Evolutionary conservation across 1,140 invertebrate species (phyloP), one percentile per base, ranked within the genome.

Genomic region (Apocrypta bakeri): DNA sequence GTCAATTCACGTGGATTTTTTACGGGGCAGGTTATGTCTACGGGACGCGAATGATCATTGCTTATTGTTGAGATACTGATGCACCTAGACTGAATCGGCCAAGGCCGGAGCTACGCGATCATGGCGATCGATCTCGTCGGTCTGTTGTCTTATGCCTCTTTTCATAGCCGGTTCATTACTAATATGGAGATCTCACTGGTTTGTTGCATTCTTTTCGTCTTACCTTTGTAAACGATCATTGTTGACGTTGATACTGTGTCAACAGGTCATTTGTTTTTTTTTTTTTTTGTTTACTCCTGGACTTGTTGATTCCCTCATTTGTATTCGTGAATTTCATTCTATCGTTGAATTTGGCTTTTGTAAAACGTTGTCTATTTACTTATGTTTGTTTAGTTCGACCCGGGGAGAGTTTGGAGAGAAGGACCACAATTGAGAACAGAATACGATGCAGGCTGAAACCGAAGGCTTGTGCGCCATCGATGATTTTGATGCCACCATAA

Each of bases 401-500:
- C 68, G 25, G 31, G 63, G 33, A 72, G 64, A 83, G 24, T 48
- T 75, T 82, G n/a, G 77, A 76, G 68, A 82, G 82, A 82, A 74
- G 61, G 76, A 86, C 76, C 87, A 69, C 85, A 31, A 66, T 79
- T 75, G 29, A 84, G 64, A 73, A 64, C 85, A 69, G 21, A 42
- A 66, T 79, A 91, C 87, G 40, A 92, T 92, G 91, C 91, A 92
- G 87, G 85, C 90, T 40, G 89, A 90, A 83, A 88, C 84, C 66
- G 88, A 90, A 82, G 88, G 87, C 75, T 76, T 87, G 61, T 88
- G 87, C 76, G 86, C 88, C 82, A 89, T 91, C 37, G 90, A 91
- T 77, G 86, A 86, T 74, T 81, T 92, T 66, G 90, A 90, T 33
- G 40, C 87, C 1, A 87, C 87, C 25, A 83, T 90, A n/a, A 91